Percentiles rank a stretch among this genome's conserved stretches.
phyloP scores from a whole-genome alignment of 2,113 vertebrate genomes.

The Ptilonorhynchus violaceus region DNA sequence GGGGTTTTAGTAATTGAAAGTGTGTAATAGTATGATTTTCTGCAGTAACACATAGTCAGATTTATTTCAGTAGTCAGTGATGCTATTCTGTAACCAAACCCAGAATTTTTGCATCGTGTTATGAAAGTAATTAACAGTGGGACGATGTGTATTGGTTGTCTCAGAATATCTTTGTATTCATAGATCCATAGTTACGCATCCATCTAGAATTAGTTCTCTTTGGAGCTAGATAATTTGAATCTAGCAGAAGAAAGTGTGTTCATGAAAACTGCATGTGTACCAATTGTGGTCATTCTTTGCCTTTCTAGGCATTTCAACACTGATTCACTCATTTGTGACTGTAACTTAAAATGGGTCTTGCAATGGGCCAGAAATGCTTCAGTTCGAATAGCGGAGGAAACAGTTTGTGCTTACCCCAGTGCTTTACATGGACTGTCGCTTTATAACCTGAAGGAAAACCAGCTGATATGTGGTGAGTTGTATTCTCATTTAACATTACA shows the following conservation, averaged over 20 bases:
- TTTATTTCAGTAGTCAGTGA: neutral
- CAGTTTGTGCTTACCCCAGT: constrained; percentile 79
- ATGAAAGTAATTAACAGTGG: neutral
- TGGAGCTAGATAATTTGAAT: neutral
- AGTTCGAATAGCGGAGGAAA: constrained; percentile 82
- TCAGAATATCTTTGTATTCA: neutral
- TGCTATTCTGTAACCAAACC: neutral
- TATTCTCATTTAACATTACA: neutral
- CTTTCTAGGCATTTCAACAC: constrained; percentile 81
- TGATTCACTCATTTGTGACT: constrained; percentile 88
- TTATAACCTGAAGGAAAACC: constrained; percentile 76
- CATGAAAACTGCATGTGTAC: neutral
- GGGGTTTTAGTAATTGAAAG: neutral
- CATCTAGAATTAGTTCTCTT: neutral
- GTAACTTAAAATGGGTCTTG: constrained; percentile 86
- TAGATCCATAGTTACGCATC: neutral
- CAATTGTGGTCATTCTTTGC: neutral
- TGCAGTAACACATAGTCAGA: neutral
- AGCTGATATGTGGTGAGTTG: constrained; percentile 84
- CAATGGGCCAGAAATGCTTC: constrained; percentile 79
- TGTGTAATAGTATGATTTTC: neutral
- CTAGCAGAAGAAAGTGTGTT: neutral
- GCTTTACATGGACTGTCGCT: constrained; percentile 80
- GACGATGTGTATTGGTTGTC: neutral
- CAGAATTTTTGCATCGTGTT: neutral